Percentiles rank a stretch among this genome's conserved stretches.
Conservation (phyloP, 1,140 invertebrate genomes). For the Euwallacea fornicatus region DNA sequence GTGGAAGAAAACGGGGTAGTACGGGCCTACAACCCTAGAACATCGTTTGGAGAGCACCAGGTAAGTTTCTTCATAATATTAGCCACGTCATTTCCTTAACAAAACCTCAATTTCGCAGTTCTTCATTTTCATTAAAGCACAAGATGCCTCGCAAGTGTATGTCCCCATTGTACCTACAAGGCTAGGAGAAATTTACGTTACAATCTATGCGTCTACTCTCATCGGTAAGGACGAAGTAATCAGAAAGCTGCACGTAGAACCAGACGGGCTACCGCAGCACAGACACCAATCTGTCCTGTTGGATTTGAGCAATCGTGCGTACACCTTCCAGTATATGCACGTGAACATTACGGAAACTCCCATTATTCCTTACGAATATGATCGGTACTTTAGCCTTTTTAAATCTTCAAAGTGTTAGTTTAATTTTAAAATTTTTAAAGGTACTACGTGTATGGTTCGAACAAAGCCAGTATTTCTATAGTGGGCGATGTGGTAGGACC, state of each 20-base stretch:
- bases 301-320: slow-evolving; percentile 89
- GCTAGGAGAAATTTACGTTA: slow-evolving; percentile 78
- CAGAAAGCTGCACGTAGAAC: slow-evolving; percentile 75
- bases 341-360: slow-evolving; percentile 91
- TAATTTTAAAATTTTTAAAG: not conserved
- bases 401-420: not conserved
- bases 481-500: slow-evolving; percentile 95
- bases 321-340: slow-evolving; percentile 92
- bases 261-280: slow-evolving; percentile 91
- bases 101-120: slow-evolving; percentile 15
- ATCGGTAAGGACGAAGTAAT: slow-evolving; percentile 79
- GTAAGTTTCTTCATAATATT: slow-evolving; percentile 1
- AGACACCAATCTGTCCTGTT: slow-evolving; percentile 89
- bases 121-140: slow-evolving; percentile 56
- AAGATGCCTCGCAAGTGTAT: slow-evolving; percentile 80
- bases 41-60: slow-evolving; percentile 89
- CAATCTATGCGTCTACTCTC: slow-evolving; percentile 80
- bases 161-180: slow-evolving; percentile 85
- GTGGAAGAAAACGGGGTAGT: slow-evolving; percentile 89
- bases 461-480: slow-evolving; percentile 80
- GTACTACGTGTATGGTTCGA: slow-evolving; percentile 94
- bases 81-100: not conserved
- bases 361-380: slow-evolving; percentile 83
- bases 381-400: slow-evolving; percentile 56
- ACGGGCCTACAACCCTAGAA: slow-evolving; percentile 81